Evolutionary conservation across 2,113 vertebrate species (phyloP), one percentile per base, ranked within the genome.

Genomic region (Gulo gulo): DNA sequence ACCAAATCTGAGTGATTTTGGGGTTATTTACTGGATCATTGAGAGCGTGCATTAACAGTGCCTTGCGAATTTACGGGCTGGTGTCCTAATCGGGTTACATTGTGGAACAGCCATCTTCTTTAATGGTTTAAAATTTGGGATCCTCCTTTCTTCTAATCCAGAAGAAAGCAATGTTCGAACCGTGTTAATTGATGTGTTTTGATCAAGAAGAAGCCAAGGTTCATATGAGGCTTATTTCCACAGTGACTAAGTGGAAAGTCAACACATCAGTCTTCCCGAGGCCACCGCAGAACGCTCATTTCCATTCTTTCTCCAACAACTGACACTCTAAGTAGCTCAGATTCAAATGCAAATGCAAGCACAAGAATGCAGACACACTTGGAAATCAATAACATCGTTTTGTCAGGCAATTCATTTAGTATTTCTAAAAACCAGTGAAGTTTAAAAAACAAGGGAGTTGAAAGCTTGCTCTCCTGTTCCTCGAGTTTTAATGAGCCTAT

Each of bases 301-400:
- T 98, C 92, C 90, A 96, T 97, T 97, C 90, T 98, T 94, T 87
- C 1, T 79, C 97, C 96, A 80, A 88, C 94, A 92, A 97, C 89
- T 98, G 97, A 97, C 96, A 97, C 65, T 90, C 94, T 97, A 97
- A 97, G 96, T 96, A 97, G 87, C 91, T 98, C 94, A 98, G 97
- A 98, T 98, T 98, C 97, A 98, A 98, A 98, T 98, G 97, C 97
- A 97, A 98, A 98, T 98, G 94, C 65, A 78, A 97, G 94, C 87
- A 86, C 76, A 79, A 97, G 97, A 98, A 97, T 97, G 94, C 94
- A 98, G 97, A 98, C 95, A 97, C 93, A 97, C 97, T 98, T 97
- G 97, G 96, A 98, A 98, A 97, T 97, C 94, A 98, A 94, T 93
- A 97, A 98, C 96, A 96, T 98, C 81, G 4, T 98, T 98, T 98